These are phyloP conservation scores for Dromococcyx pavoninus DNA, from an alignment of 2,797 vertebrate genomes.

Conservation along the genomic window DNA sequence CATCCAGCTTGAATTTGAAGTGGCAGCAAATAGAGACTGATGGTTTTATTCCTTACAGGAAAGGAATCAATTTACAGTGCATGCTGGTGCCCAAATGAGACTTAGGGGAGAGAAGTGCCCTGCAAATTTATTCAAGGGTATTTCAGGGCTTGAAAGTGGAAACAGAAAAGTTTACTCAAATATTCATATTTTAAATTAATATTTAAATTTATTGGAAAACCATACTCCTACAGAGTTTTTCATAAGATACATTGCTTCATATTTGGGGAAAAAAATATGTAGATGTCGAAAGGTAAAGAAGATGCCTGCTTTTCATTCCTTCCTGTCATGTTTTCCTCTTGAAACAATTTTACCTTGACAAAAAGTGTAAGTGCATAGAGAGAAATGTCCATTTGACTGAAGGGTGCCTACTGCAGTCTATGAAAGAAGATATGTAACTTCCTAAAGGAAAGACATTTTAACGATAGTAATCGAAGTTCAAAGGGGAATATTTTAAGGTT, in stretches of 20 bases:
- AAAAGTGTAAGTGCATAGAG: neutral
- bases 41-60: constrained; percentile 17
- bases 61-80: constrained; percentile 1
- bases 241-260: neutral
- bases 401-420: neutral
- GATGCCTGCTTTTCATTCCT: neutral
- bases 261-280: neutral
- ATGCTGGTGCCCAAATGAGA: neutral
- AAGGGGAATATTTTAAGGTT: neutral
- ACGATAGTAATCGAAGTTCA: neutral
- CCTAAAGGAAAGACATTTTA: neutral
- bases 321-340: neutral
- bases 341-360: neutral
- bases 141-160: neutral
- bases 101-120: neutral
- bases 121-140: neutral
- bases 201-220: neutral
- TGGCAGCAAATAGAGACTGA: constrained; percentile 14
- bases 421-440: neutral
- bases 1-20: neutral
- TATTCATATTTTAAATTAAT: neutral
- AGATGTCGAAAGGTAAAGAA: neutral
- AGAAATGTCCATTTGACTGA: neutral
- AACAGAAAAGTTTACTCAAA: neutral
- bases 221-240: neutral